Evolutionary conservation across 2,797 vertebrate genomes (phyloP).

Genomic region (Melanogrammus aeglefinus): DNA sequence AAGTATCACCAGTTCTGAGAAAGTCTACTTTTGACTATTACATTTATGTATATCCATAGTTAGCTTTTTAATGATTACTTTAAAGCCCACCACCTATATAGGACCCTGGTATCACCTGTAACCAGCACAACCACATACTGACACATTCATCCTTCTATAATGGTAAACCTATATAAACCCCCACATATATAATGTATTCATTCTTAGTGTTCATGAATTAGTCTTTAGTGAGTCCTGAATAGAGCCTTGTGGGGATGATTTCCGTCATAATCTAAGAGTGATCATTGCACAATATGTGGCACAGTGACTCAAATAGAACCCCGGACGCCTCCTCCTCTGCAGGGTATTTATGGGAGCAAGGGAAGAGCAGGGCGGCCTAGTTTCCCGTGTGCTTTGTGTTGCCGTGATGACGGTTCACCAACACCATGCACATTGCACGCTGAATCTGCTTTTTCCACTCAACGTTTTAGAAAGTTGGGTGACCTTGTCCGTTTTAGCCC

Average conservation of each 20-base stretch:
- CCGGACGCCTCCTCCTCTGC: slow-evolving; percentile 48
- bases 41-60: neutral
- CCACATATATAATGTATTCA: neutral
- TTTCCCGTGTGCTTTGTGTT: slow-evolving; percentile 51
- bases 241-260: slow-evolving; percentile 28
- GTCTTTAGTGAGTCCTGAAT: slow-evolving; percentile 9
- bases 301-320: slow-evolving; percentile 49
- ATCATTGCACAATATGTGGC: slow-evolving; percentile 43
- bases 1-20: neutral
- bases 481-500: slow-evolving; percentile 52
- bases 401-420: slow-evolving; percentile 53
- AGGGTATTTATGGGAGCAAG: slow-evolving; percentile 8
- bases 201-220: neutral
- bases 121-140: neutral
- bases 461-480: slow-evolving; percentile 53
- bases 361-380: slow-evolving; percentile 14
- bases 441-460: slow-evolving; percentile 45
- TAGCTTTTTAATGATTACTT: neutral
- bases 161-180: neutral
- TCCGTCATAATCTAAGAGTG: slow-evolving; percentile 28
- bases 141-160: neutral
- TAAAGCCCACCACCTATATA: neutral
- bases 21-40: neutral
- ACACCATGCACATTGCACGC: slow-evolving; percentile 28
- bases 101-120: neutral